Base-by-base conservation (phyloP, 2,888 invertebrate genomes). In the Mallateleia sp. region DNA sequence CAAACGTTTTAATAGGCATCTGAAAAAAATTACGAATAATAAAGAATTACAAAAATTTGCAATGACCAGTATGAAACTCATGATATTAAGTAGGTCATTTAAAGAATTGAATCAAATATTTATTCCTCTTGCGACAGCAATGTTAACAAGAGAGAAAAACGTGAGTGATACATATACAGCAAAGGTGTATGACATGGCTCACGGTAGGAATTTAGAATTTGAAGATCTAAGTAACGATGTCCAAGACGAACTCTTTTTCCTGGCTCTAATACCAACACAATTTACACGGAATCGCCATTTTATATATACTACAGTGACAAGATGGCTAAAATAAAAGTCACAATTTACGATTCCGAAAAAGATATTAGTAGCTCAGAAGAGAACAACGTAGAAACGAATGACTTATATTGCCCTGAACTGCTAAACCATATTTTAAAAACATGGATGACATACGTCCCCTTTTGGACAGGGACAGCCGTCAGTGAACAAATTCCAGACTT, bases 221-320 rank as follows among this genome's bases (percentile, higher is more conserved):
- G n/a, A n/a, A n/a, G n/a, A n/a, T n/a, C n/a, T n/a, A n/a, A 52
- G 8, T 22, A 5, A 14, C 24, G 8, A 28, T 28, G n/a, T n/a
- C n/a, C n/a, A n/a, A n/a, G n/a, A n/a, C n/a, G n/a, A n/a, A n/a
- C n/a, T n/a, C n/a, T n/a, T n/a, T n/a, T n/a, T n/a, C n/a, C n/a
- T n/a, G n/a, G n/a, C n/a, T 28, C 28, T 28, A 8, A 28, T 8
- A 28, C 4, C 14, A 24, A 24, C 1, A 20, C 22, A 1, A 52
- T 8, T 14, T 67, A 67, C n/a, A 24, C 34, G 3, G 67, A 52
- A 22, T 67, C 67, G 14, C 67, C 67, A 15, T 67, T 67, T 20
- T 67, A 67, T 24, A 4, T 18, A 15, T 8, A 47, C 20, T 72
- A 58, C 14, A 32, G 58, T 0, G 1, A 20, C 0, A 45, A 8